phyloP scores from a whole-genome alignment of 2,888 invertebrate species.

The Sipha maydis region DNA sequence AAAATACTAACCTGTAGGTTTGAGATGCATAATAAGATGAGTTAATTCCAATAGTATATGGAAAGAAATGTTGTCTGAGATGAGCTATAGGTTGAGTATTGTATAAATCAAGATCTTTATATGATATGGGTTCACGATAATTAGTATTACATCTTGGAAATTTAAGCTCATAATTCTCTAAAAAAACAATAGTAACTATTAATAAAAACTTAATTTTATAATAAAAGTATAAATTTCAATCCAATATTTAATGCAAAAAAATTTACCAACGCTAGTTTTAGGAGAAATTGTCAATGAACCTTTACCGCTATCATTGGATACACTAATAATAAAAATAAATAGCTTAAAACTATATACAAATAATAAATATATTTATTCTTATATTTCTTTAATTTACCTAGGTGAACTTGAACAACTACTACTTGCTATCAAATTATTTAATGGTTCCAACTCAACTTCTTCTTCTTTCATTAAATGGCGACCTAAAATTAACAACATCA shows the following conservation, averaged over 20 bases:
- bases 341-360: not conserved
- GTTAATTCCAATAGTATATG: slow-evolving; percentile 32
- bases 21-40: slow-evolving; percentile 54
- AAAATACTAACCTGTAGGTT: slow-evolving; percentile 63
- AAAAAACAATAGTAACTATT: not conserved
- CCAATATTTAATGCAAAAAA: not conserved
- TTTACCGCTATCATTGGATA: slow-evolving; percentile 52
- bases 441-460: slow-evolving; percentile 51
- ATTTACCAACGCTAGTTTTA: slow-evolving; percentile 44
- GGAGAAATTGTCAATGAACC: slow-evolving; percentile 53
- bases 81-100: slow-evolving; percentile 63
- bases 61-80: slow-evolving; percentile 63
- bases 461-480: slow-evolving; percentile 71
- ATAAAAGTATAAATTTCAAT: not conserved
- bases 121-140: slow-evolving; percentile 60
- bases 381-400: not conserved
- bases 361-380: not conserved
- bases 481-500: slow-evolving; percentile 81
- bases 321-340: slow-evolving; percentile 25
- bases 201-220: not conserved
- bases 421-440: slow-evolving; percentile 42
- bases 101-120: slow-evolving; percentile 63
- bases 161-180: slow-evolving; percentile 46
- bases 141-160: slow-evolving; percentile 34
- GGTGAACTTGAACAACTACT: slow-evolving; percentile 33